Conservation (phyloP, 2,888 invertebrate genomes). For the Schizaphis graminum region DNA sequence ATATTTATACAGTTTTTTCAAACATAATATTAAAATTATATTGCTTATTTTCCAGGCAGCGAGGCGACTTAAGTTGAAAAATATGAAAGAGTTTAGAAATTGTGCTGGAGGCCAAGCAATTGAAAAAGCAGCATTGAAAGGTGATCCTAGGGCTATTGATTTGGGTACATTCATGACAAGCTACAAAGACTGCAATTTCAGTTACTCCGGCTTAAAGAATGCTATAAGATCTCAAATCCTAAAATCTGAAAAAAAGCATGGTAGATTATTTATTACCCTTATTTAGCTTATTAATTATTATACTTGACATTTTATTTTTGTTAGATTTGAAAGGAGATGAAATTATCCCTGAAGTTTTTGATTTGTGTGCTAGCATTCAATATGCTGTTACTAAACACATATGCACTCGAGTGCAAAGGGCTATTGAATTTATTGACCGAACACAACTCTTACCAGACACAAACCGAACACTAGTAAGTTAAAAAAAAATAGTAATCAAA, state of each 20-base stretch:
- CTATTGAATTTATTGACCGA: slow-evolving; percentile 77
- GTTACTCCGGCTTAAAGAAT: slow-evolving; percentile 87
- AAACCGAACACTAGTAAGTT: slow-evolving; percentile 75
- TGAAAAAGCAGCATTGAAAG: slow-evolving; percentile 82
- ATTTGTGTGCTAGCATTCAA: slow-evolving; percentile 90
- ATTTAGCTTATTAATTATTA: neutral
- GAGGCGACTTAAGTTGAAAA: slow-evolving; percentile 84
- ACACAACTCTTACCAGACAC: slow-evolving; percentile 76
- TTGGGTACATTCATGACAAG: slow-evolving; percentile 79
- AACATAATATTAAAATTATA: neutral
- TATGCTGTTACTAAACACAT: slow-evolving; percentile 82
- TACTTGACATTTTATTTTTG: slow-evolving; percentile 39
- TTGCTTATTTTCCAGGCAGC: slow-evolving; percentile 75
- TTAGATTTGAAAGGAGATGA: slow-evolving; percentile 77
- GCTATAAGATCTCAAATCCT: slow-evolving; percentile 74
- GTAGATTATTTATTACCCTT: slow-evolving; percentile 68
- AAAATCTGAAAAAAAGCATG: slow-evolving; percentile 75
- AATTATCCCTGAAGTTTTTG: slow-evolving; percentile 81
- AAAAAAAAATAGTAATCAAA: neutral
- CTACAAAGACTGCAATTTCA: slow-evolving; percentile 88
- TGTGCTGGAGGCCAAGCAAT: slow-evolving; percentile 89
- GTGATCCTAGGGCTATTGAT: slow-evolving; percentile 77
- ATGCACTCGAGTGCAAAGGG: slow-evolving; percentile 85
- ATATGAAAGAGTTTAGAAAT: slow-evolving; percentile 80
- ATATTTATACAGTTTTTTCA: neutral